Conservation (phyloP, 2,888 invertebrate species). For the Dynastes maya region DNA sequence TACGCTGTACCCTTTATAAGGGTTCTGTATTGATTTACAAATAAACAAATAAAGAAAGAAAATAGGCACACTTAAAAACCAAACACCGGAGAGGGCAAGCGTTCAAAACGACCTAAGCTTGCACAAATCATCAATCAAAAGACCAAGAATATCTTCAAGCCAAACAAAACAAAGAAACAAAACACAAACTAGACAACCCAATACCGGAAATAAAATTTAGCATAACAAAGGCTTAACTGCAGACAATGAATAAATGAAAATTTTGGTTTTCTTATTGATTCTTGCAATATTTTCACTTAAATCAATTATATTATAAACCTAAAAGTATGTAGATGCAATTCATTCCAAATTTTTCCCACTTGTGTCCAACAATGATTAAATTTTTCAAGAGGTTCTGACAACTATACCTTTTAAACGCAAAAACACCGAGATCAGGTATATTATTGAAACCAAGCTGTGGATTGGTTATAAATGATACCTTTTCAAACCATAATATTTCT, state of each 20-base stretch:
- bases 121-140: constrained; percentile 18
- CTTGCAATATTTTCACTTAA: no score
- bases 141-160: constrained; percentile 26
- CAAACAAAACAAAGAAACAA: constrained; percentile 26
- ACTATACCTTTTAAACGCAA: no score
- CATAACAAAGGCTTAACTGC: not conserved
- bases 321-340: no score
- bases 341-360: no score
- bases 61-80: constrained; percentile 10
- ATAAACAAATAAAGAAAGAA: constrained; percentile 19
- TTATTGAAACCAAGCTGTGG: no score
- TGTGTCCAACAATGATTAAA: no score
- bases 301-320: no score
- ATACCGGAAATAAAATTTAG: constrained; percentile 13
- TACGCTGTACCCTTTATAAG: constrained; percentile 23
- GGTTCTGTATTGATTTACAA: constrained; percentile 8
- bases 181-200: constrained; percentile 31
- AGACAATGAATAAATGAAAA: not conserved
- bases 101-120: constrained; percentile 39
- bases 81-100: constrained; percentile 34
- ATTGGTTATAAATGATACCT: no score
- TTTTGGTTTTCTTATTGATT: no score
- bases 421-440: no score
- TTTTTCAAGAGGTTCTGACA: no score
- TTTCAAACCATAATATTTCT: no score